These are phyloP conservation scores for Riptortus pedestris DNA, from an alignment of 1,140 invertebrate species.

Conservation along the genomic window DNA sequence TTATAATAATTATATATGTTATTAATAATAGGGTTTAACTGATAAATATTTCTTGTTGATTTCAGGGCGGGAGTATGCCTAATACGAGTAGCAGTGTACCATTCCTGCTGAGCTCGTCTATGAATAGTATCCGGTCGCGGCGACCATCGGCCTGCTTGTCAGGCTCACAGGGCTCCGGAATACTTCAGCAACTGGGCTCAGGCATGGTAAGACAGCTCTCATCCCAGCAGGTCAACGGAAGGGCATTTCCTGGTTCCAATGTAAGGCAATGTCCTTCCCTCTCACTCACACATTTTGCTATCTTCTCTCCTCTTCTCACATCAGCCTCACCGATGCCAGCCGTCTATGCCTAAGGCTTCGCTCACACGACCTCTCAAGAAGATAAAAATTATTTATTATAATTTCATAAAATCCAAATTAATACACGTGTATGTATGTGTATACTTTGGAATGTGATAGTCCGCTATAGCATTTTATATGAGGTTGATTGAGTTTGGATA, in stretches of 20 bases:
- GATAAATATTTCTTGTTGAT: too few relatives aligned
- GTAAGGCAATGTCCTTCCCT: constrained; percentile 49
- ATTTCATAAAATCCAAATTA: too few relatives aligned
- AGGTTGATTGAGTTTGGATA: too few relatives aligned
- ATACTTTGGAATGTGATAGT: too few relatives aligned
- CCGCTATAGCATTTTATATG: too few relatives aligned
- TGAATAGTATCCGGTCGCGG: constrained; percentile 68
- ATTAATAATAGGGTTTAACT: too few relatives aligned
- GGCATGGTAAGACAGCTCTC: constrained; percentile 75
- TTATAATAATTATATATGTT: too few relatives aligned
- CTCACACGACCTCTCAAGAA: too few relatives aligned
- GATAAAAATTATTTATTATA: too few relatives aligned
- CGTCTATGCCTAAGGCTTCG: too few relatives aligned
- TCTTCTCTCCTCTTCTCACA: constrained; percentile 21
- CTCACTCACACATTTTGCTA: constrained; percentile 27
- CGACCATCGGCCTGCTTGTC: constrained; percentile 56
- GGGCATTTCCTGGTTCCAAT: constrained; percentile 54
- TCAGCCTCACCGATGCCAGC: constrained; percentile 18
- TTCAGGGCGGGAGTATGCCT: constrained; percentile 71
- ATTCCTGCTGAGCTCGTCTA: constrained; percentile 66
- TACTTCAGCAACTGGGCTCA: constrained; percentile 71
- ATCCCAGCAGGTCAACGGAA: constrained; percentile 53
- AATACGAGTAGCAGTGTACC: constrained; percentile 78
- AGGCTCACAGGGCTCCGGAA: constrained; percentile 57
- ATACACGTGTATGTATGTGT: too few relatives aligned